These are phyloP conservation scores for Galemys pyrenaicus DNA, from an alignment of 2,113 vertebrate genomes.

Conservation along the genomic window DNA sequence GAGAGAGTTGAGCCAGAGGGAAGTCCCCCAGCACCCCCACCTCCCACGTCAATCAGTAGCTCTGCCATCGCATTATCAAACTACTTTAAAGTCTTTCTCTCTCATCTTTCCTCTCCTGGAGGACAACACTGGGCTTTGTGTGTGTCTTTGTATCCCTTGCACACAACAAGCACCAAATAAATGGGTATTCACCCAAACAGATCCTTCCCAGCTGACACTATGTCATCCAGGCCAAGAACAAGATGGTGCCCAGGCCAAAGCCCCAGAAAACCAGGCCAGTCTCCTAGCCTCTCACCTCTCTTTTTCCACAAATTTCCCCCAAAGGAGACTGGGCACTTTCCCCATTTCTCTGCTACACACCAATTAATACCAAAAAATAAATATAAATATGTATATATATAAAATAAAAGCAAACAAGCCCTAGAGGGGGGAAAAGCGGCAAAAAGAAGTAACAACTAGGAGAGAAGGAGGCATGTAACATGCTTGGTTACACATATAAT, in stretches of 20 bases:
- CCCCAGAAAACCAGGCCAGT: neutral
- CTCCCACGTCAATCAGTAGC: too few species aligned
- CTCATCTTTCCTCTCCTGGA: neutral
- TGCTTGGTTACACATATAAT: neutral
- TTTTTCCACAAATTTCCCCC: neutral
- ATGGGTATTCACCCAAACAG: neutral
- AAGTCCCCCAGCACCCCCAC: neutral
- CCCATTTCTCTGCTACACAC: neutral
- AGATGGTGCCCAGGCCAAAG: neutral
- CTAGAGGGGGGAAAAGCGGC: neutral
- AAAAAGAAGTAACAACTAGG: neutral
- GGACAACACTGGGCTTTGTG: too few species aligned
- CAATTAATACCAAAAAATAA: neutral
- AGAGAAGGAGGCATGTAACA: neutral
- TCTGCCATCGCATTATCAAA: neutral
- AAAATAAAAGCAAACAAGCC: neutral
- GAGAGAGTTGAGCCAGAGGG: neutral
- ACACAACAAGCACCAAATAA: neutral
- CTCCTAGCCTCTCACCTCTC: neutral
- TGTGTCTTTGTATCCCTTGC: neutral
- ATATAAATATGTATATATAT: too few species aligned
- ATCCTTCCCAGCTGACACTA: neutral
- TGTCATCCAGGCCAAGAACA: neutral
- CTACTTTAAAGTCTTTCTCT: neutral
- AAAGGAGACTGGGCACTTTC: neutral